A percentile compares a stretch with the other conserved stretches of the same genome.
phyloP scores from a whole-genome alignment of 2,797 vertebrate genomes.

The Liasis olivaceus region DNA sequence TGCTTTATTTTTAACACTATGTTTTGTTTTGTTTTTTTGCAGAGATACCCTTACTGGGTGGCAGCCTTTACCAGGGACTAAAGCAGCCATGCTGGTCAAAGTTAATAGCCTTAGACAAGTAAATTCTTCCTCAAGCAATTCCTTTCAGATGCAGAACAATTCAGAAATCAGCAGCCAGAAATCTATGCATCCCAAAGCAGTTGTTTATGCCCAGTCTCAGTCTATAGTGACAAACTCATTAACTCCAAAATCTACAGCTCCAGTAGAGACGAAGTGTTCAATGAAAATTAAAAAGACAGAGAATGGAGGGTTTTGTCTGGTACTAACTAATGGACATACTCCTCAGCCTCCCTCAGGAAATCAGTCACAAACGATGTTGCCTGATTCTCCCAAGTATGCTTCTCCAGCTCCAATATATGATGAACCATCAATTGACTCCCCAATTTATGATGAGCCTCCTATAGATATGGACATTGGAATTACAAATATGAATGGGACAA shows the following conservation, averaged over 20 bases:
- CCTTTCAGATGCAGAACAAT: conserved; percentile 65
- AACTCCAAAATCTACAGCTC: conserved; percentile 65
- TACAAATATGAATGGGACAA: conserved; percentile 70
- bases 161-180: conserved; percentile 71
- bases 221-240: conserved; percentile 74
- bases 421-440: conserved; percentile 82
- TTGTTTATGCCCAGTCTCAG: conserved; percentile 68
- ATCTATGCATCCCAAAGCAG: conserved; percentile 57
- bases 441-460: conserved; percentile 89
- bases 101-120: conserved; percentile 82
- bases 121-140: conserved; percentile 68
- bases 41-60: conserved; percentile 82
- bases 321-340: conserved; percentile 70
- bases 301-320: conserved; percentile 85
- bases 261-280: conserved; percentile 78
- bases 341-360: conserved; percentile 73
- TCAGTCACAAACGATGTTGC: conserved; percentile 76
- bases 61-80: conserved; percentile 87
- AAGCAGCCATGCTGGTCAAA: conserved; percentile 90
- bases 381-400: conserved; percentile 81
- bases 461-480: conserved; percentile 89
- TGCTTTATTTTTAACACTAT: conserved; percentile 27
- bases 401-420: conserved; percentile 83
- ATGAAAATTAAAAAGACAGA: conserved; percentile 87
- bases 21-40: conserved; percentile 40